A percentile compares a stretch with the other conserved stretches of the same genome.
Evolutionary conservation across 2,888 invertebrate genomes (phyloP).

Genomic region (Folsomia candida): DNA sequence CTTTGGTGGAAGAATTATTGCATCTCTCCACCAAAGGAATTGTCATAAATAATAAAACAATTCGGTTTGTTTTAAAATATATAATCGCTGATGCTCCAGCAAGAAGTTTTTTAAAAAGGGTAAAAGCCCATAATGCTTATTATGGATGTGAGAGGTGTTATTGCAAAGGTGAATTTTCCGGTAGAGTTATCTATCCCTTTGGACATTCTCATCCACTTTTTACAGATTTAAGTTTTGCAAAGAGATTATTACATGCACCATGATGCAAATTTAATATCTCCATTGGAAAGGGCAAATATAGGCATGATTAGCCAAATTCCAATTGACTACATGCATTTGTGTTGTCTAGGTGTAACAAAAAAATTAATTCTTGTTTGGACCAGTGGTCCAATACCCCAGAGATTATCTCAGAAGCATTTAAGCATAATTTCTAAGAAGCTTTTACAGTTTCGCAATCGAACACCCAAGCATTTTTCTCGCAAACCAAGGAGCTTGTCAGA

Average conservation of each 20-base stretch:
- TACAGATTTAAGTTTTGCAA: conserved; percentile 19
- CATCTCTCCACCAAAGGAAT: neutral
- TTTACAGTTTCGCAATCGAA: neutral
- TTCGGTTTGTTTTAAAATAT: conserved; percentile 1
- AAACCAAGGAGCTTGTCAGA: conserved; percentile 46
- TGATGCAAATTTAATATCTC: conserved; percentile 12
- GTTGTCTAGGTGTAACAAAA: conserved; percentile 30
- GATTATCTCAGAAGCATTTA: neutral
- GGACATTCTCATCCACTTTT: conserved; percentile 20
- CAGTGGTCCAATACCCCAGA: neutral
- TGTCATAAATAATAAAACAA: neutral
- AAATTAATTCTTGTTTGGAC: conserved; percentile 22
- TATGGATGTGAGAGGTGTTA: conserved; percentile 35
- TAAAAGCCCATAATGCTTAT: conserved; percentile 29
- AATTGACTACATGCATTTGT: conserved; percentile 34
- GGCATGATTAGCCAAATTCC: conserved; percentile 25
- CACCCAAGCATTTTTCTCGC: conserved; percentile 43
- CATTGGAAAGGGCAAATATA: conserved; percentile 11
- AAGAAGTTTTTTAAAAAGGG: no score
- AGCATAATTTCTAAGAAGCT: neutral
- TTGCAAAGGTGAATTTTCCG: conserved; percentile 18
- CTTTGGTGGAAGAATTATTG: neutral
- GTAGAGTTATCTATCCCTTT: conserved; percentile 21
- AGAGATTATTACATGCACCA: conserved; percentile 30
- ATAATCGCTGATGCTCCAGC: conserved; percentile 41